Conservation (phyloP, 2,797 vertebrate genomes). For the Numenius phaeopus region DNA sequence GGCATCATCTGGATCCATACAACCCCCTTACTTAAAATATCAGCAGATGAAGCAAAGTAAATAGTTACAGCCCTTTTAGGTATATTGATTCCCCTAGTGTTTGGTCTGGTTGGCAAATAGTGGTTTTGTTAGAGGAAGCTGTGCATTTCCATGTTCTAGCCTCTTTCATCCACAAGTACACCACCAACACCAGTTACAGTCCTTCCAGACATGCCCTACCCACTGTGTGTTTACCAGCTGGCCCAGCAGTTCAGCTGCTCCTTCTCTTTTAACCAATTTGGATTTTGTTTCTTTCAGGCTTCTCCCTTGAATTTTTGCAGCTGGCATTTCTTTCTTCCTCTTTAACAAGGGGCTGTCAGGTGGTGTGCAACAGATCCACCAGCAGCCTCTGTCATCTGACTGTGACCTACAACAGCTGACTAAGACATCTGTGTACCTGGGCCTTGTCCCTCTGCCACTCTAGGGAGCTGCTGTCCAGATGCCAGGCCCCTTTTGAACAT, state of each 20-base stretch:
- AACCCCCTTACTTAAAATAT: not conserved
- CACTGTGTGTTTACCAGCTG: fast-evolving
- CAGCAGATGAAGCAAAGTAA: not conserved
- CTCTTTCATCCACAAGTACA: not conserved
- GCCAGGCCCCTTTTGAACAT: not conserved
- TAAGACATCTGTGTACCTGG: not conserved
- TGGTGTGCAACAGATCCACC: not conserved
- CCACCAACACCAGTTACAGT: not conserved
- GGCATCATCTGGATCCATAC: not conserved
- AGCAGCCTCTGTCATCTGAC: not conserved
- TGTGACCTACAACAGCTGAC: not conserved
- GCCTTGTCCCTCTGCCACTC: not conserved
- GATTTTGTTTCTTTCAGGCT: not conserved
- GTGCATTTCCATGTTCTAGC: not conserved
- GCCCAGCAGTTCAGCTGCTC: not conserved
- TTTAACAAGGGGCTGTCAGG: not conserved
- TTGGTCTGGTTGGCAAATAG: not conserved
- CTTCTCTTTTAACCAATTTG: not conserved
- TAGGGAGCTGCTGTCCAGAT: not conserved
- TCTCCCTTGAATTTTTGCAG: not conserved
- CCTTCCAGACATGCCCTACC: not conserved
- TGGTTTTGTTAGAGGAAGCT: fast-evolving
- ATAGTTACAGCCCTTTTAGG: not conserved
- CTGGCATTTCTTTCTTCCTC: not conserved
- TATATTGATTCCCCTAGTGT: not conserved